Evolutionary conservation across 2,888 invertebrate genomes (phyloP).

Genomic region (Pandemis heparana): DNA sequence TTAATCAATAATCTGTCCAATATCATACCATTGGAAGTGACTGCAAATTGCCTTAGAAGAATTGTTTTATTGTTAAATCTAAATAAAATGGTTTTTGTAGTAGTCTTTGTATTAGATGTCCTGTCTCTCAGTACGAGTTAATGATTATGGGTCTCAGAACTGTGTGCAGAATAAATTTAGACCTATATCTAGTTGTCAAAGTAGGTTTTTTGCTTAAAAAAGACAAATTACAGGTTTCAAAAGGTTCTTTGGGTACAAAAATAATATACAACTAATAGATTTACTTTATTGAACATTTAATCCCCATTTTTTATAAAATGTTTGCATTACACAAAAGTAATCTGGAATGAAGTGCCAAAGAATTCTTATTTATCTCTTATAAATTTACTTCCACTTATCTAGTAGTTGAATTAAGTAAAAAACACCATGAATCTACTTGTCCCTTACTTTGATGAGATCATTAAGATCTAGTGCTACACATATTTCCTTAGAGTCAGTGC

Average conservation of each 20-base stretch:
- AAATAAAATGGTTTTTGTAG: no score
- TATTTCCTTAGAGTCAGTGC: constrained; percentile 83
- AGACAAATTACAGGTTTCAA: background rate
- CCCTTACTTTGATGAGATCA: constrained; percentile 84
- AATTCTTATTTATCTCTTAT: constrained; percentile 68
- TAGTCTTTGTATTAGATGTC: no score
- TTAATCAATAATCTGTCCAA: no score
- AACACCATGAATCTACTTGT: constrained; percentile 76
- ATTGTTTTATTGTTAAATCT: no score
- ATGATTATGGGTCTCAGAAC: no score
- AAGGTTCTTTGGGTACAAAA: background rate
- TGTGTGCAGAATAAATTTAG: no score
- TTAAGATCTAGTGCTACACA: constrained; percentile 84
- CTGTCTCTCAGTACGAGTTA: no score
- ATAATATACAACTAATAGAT: constrained; percentile 33
- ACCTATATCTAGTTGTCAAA: no score
- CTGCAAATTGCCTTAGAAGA: no score
- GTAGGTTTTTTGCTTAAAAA: no score
- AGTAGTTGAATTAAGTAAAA: constrained; percentile 77
- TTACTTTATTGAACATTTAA: constrained; percentile 78
- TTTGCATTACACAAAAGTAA: constrained; percentile 75
- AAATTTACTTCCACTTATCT: constrained; percentile 80
- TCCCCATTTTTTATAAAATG: constrained; percentile 79
- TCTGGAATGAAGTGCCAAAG: constrained; percentile 83
- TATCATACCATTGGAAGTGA: no score